Conservation (phyloP, 2,888 invertebrate species). For the Asteroscopus sphinx region DNA sequence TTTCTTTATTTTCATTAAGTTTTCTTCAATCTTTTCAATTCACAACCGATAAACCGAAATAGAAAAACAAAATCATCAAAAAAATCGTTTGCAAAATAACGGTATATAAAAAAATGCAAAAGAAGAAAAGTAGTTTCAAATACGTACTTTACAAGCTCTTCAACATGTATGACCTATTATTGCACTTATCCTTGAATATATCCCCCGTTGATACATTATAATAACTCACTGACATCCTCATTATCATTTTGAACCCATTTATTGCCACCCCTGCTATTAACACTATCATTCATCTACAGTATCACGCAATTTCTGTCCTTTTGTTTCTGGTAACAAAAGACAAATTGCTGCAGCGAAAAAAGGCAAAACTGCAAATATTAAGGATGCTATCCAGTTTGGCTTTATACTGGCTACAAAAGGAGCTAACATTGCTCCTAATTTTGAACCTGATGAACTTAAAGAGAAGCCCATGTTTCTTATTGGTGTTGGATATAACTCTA, state of each 20-base stretch:
- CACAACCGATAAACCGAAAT: no score
- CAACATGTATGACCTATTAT: background rate
- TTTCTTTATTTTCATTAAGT: no score
- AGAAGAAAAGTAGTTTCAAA: no score
- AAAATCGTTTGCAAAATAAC: no score
- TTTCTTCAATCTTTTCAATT: no score
- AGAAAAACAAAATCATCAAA: no score
- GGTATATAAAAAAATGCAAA: no score
- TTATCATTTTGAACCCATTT: constrained; percentile 43
- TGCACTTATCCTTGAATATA: constrained; percentile 7
- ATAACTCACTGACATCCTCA: constrained; percentile 38
- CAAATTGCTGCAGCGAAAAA: constrained; percentile 67
- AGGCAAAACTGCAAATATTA: constrained; percentile 68
- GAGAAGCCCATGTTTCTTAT: constrained; percentile 75
- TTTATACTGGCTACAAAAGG: constrained; percentile 70
- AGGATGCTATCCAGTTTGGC: constrained; percentile 70
- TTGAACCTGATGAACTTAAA: constrained; percentile 65
- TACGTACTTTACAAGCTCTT: no score
- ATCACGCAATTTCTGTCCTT: constrained; percentile 71
- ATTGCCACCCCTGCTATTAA: constrained; percentile 25
- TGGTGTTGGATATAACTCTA: constrained; percentile 76
- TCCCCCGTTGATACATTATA: constrained; percentile 21
- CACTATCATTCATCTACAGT: constrained; percentile 58
- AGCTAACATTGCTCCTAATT: constrained; percentile 71
- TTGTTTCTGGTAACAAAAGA: constrained; percentile 74